Conservation (phyloP, 2,888 invertebrate genomes). For the Tipula vernalis region DNA sequence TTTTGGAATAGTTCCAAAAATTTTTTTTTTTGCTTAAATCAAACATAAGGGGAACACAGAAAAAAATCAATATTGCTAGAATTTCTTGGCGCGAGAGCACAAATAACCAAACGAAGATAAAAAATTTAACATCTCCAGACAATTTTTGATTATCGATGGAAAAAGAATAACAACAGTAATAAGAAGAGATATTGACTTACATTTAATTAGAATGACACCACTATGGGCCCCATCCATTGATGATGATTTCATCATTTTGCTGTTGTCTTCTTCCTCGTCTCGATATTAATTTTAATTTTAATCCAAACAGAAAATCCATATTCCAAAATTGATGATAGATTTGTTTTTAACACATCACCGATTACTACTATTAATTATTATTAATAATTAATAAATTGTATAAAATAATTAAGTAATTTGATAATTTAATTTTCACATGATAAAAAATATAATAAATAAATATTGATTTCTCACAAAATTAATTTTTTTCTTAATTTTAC, state of each 20-base stretch:
- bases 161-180: neutral
- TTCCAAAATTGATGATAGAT: neutral
- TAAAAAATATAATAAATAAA: neutral
- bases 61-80: neutral
- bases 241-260: constrained; percentile 31
- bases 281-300: neutral
- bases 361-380: neutral
- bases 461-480: neutral
- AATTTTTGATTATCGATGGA: neutral
- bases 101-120: neutral
- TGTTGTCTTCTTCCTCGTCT: neutral
- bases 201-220: constrained; percentile 33
- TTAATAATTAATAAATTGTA: neutral
- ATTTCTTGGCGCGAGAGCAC: neutral
- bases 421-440: neutral
- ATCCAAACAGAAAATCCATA: neutral
- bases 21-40: neutral
- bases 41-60: neutral
- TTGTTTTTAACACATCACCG: neutral
- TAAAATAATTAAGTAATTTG: neutral
- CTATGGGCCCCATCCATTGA: constrained; percentile 27
- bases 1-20: neutral
- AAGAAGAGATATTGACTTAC: constrained; percentile 20
- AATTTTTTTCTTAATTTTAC: neutral
- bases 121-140: neutral